Percentiles rank a stretch among this genome's conserved stretches.
Evolutionary conservation across 2,113 vertebrate genomes (phyloP).

Genomic region (Rhynchomys soricoides): DNA sequence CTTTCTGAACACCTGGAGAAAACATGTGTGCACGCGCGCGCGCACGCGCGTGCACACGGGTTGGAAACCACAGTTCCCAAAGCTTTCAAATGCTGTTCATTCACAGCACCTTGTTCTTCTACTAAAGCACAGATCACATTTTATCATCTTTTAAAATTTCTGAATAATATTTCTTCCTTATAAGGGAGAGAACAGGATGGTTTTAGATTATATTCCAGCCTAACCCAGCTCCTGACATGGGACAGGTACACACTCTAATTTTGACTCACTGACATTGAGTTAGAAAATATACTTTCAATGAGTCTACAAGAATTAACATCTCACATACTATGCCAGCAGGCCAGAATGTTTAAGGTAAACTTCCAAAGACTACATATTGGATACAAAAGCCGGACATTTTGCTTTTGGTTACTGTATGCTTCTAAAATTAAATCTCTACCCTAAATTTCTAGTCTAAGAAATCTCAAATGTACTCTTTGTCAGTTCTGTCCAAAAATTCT

Average conservation of each 20-base stretch:
- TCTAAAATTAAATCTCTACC: slow-evolving; percentile 24
- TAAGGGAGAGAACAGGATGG: neutral
- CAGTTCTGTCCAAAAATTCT: neutral
- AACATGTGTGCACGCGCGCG: accelerated
- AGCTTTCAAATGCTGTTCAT: neutral
- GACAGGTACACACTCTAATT: neutral
- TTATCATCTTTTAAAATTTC: slow-evolving; percentile 27
- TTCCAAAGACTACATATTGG: neutral
- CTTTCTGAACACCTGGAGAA: too few species aligned
- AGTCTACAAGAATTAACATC: neutral
- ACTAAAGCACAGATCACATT: neutral
- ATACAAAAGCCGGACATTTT: neutral
- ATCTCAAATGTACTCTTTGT: neutral
- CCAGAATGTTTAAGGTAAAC: neutral
- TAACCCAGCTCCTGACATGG: neutral
- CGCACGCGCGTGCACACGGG: neutral
- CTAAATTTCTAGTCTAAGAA: neutral
- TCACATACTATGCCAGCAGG: neutral
- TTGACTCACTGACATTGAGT: neutral
- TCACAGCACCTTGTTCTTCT: neutral
- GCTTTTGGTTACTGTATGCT: slow-evolving; percentile 3
- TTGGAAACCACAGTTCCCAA: neutral
- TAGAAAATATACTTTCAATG: neutral
- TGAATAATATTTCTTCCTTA: neutral
- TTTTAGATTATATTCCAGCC: neutral